Percentiles rank a stretch among this genome's conserved stretches.
Conservation (phyloP, 2,888 invertebrate species). For the Himalopsyche japonica region DNA sequence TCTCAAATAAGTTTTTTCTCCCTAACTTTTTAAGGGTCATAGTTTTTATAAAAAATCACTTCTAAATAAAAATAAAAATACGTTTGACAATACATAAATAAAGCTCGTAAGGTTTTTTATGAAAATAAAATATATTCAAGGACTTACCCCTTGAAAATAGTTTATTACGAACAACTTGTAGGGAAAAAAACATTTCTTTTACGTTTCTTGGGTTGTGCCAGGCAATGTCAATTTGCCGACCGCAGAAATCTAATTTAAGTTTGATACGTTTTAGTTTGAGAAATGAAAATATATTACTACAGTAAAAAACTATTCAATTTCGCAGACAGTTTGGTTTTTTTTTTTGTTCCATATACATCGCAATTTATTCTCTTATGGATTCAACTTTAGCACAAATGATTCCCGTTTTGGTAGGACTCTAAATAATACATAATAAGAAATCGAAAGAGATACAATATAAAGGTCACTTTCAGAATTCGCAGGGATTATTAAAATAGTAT, state of each 20-base stretch:
- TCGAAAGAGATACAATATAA: no score
- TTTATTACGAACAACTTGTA: background rate
- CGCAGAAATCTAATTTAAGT: background rate
- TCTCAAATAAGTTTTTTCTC: background rate
- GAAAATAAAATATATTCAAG: background rate
- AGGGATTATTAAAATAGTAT: no score
- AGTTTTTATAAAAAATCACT: background rate
- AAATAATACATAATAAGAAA: no score
- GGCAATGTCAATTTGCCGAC: background rate
- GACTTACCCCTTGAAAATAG: background rate
- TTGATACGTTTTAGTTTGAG: no score
- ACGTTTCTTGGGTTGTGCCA: background rate
- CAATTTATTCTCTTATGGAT: no score
- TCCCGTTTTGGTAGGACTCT: no score
- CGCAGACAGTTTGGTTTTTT: no score
- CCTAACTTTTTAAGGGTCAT: background rate
- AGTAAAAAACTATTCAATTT: no score
- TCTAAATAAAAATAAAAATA: background rate
- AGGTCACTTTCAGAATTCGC: no score
- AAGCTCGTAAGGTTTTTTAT: background rate
- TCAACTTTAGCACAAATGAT: no score
- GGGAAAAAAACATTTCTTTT: background rate
- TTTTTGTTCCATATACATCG: no score
- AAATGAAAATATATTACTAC: no score
- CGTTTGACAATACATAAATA: background rate